phyloP scores from a whole-genome alignment of 2,888 invertebrate species.

The Apodemia zela region DNA sequence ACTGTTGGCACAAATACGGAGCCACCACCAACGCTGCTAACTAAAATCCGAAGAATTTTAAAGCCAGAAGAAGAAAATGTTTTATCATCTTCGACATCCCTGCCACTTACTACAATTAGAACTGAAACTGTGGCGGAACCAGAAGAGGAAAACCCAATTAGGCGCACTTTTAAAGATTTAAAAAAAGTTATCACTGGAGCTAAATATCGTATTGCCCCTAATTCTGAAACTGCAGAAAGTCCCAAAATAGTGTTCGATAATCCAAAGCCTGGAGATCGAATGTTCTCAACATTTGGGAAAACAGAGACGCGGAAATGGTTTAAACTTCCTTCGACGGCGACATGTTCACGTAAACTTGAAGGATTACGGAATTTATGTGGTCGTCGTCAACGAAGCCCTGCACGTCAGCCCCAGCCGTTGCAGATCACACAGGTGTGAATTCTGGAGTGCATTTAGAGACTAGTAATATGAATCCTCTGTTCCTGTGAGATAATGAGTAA shows the following conservation, averaged over 20 bases:
- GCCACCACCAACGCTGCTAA: conserved; percentile 52
- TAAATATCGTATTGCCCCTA: conserved; percentile 63
- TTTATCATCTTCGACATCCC: conserved; percentile 45
- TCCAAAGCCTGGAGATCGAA: conserved; percentile 67
- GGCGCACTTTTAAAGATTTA: conserved; percentile 55
- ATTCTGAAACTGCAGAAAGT: conserved; percentile 56
- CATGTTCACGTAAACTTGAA: conserved; percentile 51
- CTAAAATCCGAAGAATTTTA: conserved; percentile 47
- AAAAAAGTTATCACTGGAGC: conserved; percentile 62
- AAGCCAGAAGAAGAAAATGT: conserved; percentile 44
- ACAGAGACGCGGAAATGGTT: conserved; percentile 54
- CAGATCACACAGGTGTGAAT: conserved; percentile 76
- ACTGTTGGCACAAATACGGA: conserved; percentile 72
- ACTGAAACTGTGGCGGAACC: conserved; percentile 53
- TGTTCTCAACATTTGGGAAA: conserved; percentile 67
- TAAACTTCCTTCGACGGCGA: conserved; percentile 51
- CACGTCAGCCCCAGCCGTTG: conserved; percentile 54
- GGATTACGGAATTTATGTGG: conserved; percentile 46
- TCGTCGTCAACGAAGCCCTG: conserved; percentile 36
- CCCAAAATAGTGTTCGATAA: conserved; percentile 70
- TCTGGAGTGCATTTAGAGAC: conserved; percentile 24
- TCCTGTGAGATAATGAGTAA: neutral
- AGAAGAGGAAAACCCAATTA: conserved; percentile 52
- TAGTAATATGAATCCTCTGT: neutral
- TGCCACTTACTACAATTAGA: conserved; percentile 54